These are phyloP conservation scores for Catharus fuscescens DNA, from an alignment of 2,113 vertebrate genomes.

Conservation along the genomic window DNA sequence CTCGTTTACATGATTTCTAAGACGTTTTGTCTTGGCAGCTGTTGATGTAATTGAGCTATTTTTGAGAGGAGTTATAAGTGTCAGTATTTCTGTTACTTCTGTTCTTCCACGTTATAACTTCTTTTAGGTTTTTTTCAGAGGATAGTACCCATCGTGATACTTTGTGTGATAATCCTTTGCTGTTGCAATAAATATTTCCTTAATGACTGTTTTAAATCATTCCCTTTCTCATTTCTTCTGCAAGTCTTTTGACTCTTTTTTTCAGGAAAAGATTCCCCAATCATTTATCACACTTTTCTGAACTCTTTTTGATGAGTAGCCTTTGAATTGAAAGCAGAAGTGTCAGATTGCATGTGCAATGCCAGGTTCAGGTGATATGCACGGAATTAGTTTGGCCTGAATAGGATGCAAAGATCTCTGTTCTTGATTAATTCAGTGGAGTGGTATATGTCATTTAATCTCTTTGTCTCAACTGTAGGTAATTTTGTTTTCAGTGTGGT, in stretches of 20 bases:
- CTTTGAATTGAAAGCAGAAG: neutral
- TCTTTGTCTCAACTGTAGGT: neutral
- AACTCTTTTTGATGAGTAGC: neutral
- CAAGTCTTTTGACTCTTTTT: neutral
- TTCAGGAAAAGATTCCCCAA: neutral
- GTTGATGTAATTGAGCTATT: neutral
- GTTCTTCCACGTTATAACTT: neutral
- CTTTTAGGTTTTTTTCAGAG: neutral
- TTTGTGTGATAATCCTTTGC: neutral
- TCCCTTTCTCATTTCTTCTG: neutral
- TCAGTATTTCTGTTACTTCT: neutral
- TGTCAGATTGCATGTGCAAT: accelerated
- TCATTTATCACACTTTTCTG: neutral
- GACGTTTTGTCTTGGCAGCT: neutral
- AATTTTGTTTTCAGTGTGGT: neutral
- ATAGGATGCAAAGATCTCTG: neutral
- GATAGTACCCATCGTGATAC: neutral
- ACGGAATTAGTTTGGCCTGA: neutral
- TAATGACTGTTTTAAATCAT: neutral
- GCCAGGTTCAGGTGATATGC: neutral
- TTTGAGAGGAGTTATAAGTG: neutral
- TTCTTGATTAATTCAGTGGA: neutral
- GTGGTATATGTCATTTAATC: neutral
- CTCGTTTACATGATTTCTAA: neutral
- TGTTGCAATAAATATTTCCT: neutral